Evolutionary conservation across 2,113 vertebrate species (phyloP), one percentile per base, ranked within the genome.

Genomic region (Mirza zaza): DNA sequence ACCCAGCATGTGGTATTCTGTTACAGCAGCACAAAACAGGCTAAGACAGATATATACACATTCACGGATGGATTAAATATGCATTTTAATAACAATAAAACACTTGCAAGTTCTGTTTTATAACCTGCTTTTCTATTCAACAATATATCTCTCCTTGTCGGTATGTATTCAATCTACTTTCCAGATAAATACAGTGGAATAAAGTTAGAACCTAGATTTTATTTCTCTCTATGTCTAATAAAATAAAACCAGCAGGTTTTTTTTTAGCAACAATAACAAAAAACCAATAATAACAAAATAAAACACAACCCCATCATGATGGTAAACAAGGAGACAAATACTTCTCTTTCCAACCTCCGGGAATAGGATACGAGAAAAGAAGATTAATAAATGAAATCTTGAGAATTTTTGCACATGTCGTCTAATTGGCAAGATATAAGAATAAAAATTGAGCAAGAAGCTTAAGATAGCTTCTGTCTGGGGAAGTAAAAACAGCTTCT

Each of bases 101-200:
- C 15, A 70, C 59, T 59, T 32, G 1, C 48, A 94, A 80, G 61
- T 67, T 88, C 18, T 84, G 29, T 61, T 96, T 89, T 23, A 93
- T 95, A 92, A 32, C 11, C 29, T 82, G 34, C 21, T 39, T 90
- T 77, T 83, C 84, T 20, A 97, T 79, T 90, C 20, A 95, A 63
- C 1, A 67, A 42, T 42, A 48, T 87, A 45, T 80, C 67, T 83
- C 29, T 95, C 11, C 20, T 45, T 67, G 45, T 89, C 23, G 76
- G 5, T 70, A 50, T 67, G 13, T 87, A 87, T 77, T 13, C 48
- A 94, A 85, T 84, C n/a, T 90, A 92, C 29, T 77, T 85, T 94
- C 32, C 21, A 79, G 85, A 70, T 92, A 90, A 94, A 87, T 87
- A 14, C 29, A 90, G 23, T 65, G 5, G 45, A 84, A 93, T 52